phyloP scores from a whole-genome alignment of 2,888 invertebrate species.

The Ecdyonurus torrentis region DNA sequence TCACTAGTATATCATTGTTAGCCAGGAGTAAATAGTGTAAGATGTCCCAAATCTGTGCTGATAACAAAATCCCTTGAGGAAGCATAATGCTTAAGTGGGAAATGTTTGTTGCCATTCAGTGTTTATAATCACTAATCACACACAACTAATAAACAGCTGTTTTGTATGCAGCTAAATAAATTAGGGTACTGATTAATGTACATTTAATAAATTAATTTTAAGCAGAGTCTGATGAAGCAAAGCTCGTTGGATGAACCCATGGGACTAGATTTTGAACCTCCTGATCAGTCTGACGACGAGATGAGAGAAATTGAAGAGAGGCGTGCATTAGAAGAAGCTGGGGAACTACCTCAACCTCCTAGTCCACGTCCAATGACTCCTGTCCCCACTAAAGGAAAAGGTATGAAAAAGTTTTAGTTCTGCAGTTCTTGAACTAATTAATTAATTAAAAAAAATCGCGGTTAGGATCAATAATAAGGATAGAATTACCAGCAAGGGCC shows the following conservation, averaged over 20 bases:
- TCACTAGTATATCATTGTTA: too few species aligned
- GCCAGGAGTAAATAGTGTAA: too few species aligned
- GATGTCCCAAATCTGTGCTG: too few species aligned
- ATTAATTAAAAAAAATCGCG: too few species aligned
- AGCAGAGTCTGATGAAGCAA: conserved; percentile 74
- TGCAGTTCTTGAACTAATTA: background rate
- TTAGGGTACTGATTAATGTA: too few species aligned
- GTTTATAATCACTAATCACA: too few species aligned
- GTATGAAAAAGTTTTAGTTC: conserved; percentile 9
- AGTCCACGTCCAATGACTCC: conserved; percentile 35
- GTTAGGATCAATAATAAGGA: too few species aligned
- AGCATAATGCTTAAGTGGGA: too few species aligned
- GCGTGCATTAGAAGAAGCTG: conserved; percentile 25
- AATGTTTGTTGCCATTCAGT: too few species aligned
- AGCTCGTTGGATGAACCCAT: conserved; percentile 73
- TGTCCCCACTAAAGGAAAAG: conserved; percentile 22
- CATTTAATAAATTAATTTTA: conserved; percentile 7
- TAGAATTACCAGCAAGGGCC: too few species aligned
- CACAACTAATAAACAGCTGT: too few species aligned
- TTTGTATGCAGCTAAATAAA: conserved; percentile 7
- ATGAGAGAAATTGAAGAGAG: conserved; percentile 26
- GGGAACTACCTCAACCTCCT: conserved; percentile 29
- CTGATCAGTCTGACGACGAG: conserved; percentile 29
- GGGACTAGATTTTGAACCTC: conserved; percentile 52
- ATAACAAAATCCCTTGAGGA: too few species aligned